Evolutionary conservation across 2,888 invertebrate genomes (phyloP).

Genomic region (Xanthostigma xanthostigma): DNA sequence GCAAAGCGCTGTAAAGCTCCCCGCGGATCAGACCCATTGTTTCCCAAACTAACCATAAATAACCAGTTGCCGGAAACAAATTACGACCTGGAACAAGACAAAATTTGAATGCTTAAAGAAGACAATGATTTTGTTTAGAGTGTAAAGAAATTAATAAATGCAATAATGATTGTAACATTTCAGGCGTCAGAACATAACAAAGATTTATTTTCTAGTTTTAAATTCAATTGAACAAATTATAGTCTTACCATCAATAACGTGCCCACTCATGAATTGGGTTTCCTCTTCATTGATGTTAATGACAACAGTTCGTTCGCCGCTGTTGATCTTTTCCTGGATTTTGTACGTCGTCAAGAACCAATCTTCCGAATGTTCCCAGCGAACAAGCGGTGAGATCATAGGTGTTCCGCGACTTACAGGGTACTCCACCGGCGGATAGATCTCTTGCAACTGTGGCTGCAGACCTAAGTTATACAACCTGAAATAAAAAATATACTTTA

Average conservation of each 20-base stretch:
- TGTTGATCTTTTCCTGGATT: constrained; percentile 48
- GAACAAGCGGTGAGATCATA: constrained; percentile 67
- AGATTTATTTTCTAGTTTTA: too few species aligned
- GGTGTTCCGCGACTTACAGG: constrained; percentile 81
- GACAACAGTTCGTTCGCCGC: constrained; percentile 46
- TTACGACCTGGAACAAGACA: constrained; percentile 22
- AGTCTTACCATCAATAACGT: constrained; percentile 66
- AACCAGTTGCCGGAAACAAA: constrained; percentile 48
- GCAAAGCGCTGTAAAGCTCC: constrained; percentile 28
- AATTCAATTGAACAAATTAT: neutral
- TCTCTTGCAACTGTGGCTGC: constrained; percentile 53
- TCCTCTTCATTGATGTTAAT: constrained; percentile 48
- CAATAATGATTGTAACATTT: too few species aligned
- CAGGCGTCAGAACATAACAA: too few species aligned
- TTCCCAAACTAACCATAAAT: constrained; percentile 35
- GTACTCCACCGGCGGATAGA: constrained; percentile 61
- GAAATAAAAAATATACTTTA: constrained; percentile 19
- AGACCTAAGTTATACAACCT: constrained; percentile 66
- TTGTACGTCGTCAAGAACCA: constrained; percentile 58
- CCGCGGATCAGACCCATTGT: constrained; percentile 30
- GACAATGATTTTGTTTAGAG: neutral
- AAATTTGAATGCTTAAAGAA: neutral
- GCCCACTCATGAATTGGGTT: constrained; percentile 59
- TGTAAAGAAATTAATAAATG: constrained; percentile 21
- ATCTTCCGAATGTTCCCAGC: constrained; percentile 74